Conservation (phyloP, 1,140 invertebrate species). For the Aphaenogaster floridana region DNA sequence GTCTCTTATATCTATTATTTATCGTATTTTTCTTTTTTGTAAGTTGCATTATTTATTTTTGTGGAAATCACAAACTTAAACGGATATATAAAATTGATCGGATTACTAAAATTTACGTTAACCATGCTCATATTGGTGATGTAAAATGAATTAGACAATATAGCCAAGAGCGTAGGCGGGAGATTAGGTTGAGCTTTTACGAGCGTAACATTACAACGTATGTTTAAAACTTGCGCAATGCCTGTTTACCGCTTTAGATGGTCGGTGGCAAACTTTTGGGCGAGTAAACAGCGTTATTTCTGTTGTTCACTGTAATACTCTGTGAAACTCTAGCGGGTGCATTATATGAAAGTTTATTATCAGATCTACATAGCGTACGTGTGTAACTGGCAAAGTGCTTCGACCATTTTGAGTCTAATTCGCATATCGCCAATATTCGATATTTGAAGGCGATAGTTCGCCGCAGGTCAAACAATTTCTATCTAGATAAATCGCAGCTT, state of each 20-base stretch:
- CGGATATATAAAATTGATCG: neutral
- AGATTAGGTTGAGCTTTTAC: constrained; percentile 46
- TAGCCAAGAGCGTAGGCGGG: neutral
- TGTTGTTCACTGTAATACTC: constrained; percentile 41
- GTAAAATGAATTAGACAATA: neutral
- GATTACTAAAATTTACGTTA: neutral
- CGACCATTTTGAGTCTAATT: constrained; percentile 40
- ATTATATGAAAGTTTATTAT: constrained; percentile 60
- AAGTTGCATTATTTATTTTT: neutral
- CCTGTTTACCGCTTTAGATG: constrained; percentile 39
- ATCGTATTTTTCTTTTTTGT: neutral
- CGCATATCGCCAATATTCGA: neutral
- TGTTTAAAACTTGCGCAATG: constrained; percentile 23
- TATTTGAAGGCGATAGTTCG: neutral
- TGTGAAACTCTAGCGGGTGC: constrained; percentile 33
- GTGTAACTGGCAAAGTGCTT: constrained; percentile 18
- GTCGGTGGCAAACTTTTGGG: constrained; percentile 51
- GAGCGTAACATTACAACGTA: constrained; percentile 27
- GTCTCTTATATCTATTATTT: neutral
- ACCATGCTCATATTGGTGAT: neutral
- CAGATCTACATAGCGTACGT: constrained; percentile 17
- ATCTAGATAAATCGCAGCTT: neutral
- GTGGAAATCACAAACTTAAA: neutral
- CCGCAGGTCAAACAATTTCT: neutral
- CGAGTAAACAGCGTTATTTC: constrained; percentile 61